These are phyloP conservation scores for Hyposoter didymator DNA, from an alignment of 2,888 invertebrate genomes.

Conservation along the genomic window DNA sequence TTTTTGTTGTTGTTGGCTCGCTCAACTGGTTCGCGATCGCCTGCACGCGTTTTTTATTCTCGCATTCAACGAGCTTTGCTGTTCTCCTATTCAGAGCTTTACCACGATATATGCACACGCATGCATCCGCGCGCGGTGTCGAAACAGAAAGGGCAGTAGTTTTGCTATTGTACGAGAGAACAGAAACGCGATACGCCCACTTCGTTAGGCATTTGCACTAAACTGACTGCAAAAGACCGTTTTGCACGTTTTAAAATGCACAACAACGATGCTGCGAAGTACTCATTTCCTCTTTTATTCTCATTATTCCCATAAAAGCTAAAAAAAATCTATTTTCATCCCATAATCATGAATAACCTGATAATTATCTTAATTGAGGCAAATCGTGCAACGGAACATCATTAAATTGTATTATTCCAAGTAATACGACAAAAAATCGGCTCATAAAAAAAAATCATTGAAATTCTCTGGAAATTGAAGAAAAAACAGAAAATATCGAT, in stretches of 20 bases:
- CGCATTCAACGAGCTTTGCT: constrained; percentile 45
- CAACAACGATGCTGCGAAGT: background rate
- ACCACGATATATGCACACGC: constrained; percentile 48
- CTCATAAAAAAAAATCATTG: background rate
- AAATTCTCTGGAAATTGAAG: background rate
- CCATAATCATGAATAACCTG: background rate
- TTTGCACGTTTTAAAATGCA: constrained; percentile 64
- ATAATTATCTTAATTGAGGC: background rate
- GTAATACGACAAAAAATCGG: too few species aligned
- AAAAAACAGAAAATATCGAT: background rate
- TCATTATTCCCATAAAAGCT: background rate
- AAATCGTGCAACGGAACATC: background rate
- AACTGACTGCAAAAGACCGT: constrained; percentile 65
- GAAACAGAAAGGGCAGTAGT: constrained; percentile 36
- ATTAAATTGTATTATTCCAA: too few species aligned
- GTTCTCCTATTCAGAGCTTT: constrained; percentile 34
- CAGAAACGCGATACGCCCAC: constrained; percentile 27
- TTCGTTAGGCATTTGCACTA: constrained; percentile 10
- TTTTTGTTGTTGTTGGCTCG: constrained; percentile 35
- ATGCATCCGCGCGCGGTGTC: constrained; percentile 34
- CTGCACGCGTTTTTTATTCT: constrained; percentile 63
- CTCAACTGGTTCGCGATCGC: constrained; percentile 36
- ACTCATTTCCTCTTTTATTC: background rate
- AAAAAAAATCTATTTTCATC: constrained; percentile 8
- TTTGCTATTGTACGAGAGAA: constrained; percentile 45